These are phyloP conservation scores for Melanitta fusca DNA, from an alignment of 2,797 vertebrate species.

Conservation along the genomic window DNA sequence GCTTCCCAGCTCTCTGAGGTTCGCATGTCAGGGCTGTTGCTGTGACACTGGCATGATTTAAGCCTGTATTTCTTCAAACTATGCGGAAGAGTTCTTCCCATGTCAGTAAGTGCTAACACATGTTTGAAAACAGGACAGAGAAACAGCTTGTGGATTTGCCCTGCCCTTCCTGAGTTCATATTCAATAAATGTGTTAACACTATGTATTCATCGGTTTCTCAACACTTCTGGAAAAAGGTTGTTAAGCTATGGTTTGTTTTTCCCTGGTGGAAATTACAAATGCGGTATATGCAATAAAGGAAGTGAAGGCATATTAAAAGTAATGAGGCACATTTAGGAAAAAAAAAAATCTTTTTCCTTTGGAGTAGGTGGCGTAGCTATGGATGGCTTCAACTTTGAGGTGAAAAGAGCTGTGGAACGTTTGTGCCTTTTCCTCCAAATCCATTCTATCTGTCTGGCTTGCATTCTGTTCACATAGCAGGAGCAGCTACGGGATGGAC, in stretches of 20 bases:
- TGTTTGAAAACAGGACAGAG: conserved; percentile 66
- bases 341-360: neutral
- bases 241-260: conserved; percentile 66
- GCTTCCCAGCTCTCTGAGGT: neutral
- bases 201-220: conserved; percentile 63
- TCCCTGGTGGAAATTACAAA: conserved; percentile 66
- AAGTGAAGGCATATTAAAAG: conserved; percentile 50
- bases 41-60: conserved; percentile 12
- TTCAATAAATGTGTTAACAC: conserved; percentile 68
- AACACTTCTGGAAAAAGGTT: conserved; percentile 59
- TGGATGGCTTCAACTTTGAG: conserved; percentile 7
- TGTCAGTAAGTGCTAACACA: conserved; percentile 77
- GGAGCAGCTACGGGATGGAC: conserved; percentile 63
- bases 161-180: conserved; percentile 65
- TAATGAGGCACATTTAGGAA: neutral
- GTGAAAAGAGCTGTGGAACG: conserved; percentile 34
- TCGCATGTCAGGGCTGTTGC: neutral
- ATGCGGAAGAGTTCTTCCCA: conserved; percentile 52
- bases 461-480: neutral
- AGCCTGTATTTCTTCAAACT: conserved; percentile 42
- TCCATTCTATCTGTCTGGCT: conserved; percentile 32
- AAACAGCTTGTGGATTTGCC: conserved; percentile 55
- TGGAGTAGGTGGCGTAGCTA: conserved; percentile 8
- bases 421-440: neutral
- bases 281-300: conserved; percentile 48